A percentile compares a stretch with the other conserved stretches of the same genome.
phyloP scores from a whole-genome alignment of 2,888 invertebrate genomes.

The Selenia dentaria region DNA sequence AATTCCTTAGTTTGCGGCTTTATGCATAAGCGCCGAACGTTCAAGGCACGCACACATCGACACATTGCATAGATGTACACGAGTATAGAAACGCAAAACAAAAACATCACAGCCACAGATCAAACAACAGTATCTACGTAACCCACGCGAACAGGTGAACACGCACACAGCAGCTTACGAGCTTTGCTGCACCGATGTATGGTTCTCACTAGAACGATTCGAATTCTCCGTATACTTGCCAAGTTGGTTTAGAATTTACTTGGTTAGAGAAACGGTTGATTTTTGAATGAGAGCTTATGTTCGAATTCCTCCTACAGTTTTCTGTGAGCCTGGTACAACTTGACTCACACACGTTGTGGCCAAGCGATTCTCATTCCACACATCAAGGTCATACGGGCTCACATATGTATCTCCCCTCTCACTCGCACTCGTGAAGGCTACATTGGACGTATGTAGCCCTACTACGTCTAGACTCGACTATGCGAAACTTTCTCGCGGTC shows the following conservation, averaged over 20 bases:
- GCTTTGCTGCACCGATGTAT: constrained; percentile 36
- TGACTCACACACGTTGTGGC: constrained; percentile 67
- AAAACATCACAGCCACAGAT: neutral
- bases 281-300: constrained; percentile 24
- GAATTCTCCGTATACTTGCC: constrained; percentile 28
- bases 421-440: constrained; percentile 46
- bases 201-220: constrained; percentile 36
- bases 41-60: constrained; percentile 2
- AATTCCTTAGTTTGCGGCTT: constrained; percentile 4
- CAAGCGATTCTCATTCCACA: constrained; percentile 64
- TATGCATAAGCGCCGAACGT: neutral
- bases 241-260: constrained; percentile 29
- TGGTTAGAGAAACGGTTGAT: constrained; percentile 19
- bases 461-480: constrained; percentile 57
- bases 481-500: constrained; percentile 67
- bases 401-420: constrained; percentile 45
- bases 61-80: neutral
- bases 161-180: constrained; percentile 25
- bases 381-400: constrained; percentile 70
- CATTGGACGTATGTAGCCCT: constrained; percentile 37
- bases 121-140: neutral
- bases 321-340: constrained; percentile 70
- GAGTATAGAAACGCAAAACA: constrained; percentile 3
- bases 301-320: constrained; percentile 41
- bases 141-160: constrained; percentile 41